Percentiles rank a stretch among this genome's conserved stretches.
Evolutionary conservation across 2,797 vertebrate species (phyloP).

Genomic region (Percopsis omiscomaycus): DNA sequence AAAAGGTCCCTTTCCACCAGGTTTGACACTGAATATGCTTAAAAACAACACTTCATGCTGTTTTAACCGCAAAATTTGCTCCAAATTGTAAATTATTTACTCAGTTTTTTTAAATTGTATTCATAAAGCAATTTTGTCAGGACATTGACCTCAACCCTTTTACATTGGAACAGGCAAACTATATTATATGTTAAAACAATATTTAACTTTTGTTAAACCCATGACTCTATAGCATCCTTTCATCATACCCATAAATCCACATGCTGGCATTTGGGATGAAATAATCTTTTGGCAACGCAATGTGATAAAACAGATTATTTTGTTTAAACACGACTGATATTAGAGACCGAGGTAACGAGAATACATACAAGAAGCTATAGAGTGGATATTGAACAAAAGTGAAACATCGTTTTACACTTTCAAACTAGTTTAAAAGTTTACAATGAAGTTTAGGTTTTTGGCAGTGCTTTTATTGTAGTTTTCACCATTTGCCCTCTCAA

Average conservation of each 20-base stretch:
- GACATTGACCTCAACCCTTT: constrained; percentile 21
- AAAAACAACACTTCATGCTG: neutral
- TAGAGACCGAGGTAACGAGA: too few relatives aligned
- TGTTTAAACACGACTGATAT: too few relatives aligned
- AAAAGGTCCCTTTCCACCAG: neutral
- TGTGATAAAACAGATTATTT: too few relatives aligned
- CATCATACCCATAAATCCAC: too few relatives aligned
- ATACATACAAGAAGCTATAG: constrained; percentile 30
- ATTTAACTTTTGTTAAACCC: too few relatives aligned
- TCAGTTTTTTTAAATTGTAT: constrained; percentile 6
- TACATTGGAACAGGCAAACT: constrained; percentile 9
- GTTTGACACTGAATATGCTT: constrained; percentile 35
- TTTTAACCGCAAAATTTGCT: too few relatives aligned
- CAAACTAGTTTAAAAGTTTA: constrained; percentile 7
- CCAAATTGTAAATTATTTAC: neutral
- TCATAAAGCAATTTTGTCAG: constrained; percentile 8
- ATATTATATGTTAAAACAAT: neutral
- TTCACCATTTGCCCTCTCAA: constrained; percentile 44
- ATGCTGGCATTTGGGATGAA: too few relatives aligned
- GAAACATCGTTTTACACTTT: constrained; percentile 23
- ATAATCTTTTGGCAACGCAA: too few relatives aligned
- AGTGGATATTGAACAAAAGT: constrained; percentile 15
- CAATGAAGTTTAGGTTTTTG: too few relatives aligned
- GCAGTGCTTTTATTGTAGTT: neutral
- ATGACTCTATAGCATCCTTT: too few relatives aligned